Evolutionary conservation across 2,888 invertebrate genomes (phyloP).

Genomic region (Pogonocherus hispidulus): DNA sequence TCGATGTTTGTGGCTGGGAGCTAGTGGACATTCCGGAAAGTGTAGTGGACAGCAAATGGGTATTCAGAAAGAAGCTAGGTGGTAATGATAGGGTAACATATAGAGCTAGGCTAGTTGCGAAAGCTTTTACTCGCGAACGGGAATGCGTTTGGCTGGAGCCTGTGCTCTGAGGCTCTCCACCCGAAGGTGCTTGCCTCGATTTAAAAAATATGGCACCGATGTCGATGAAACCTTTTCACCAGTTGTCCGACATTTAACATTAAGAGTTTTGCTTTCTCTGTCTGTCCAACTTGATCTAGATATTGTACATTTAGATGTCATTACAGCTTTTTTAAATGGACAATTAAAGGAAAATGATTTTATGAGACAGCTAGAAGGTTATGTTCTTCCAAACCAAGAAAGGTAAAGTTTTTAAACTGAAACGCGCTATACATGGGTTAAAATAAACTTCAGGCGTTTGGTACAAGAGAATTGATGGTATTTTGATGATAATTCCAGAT

Average conservation of each 20-base stretch:
- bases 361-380: conserved; percentile 29
- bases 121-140: conserved; percentile 44
- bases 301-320: background rate
- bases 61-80: conserved; percentile 50
- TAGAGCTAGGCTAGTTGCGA: conserved; percentile 49
- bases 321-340: conserved; percentile 24
- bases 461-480: no score
- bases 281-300: background rate
- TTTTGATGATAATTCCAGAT: no score
- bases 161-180: no score
- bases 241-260: background rate
- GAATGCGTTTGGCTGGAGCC: no score
- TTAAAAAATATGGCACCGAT: conserved; percentile 44
- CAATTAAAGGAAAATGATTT: conserved; percentile 22
- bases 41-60: conserved; percentile 29
- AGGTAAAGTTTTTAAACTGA: conserved; percentile 8
- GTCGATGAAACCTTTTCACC: conserved; percentile 46
- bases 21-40: background rate
- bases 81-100: conserved; percentile 42
- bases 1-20: no score
- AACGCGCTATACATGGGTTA: no score
- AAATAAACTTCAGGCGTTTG: no score
- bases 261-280: background rate
- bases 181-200: no score
- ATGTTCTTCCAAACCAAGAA: background rate